Conservation (phyloP, 2,797 vertebrate species). For the Dryobates pubescens region DNA sequence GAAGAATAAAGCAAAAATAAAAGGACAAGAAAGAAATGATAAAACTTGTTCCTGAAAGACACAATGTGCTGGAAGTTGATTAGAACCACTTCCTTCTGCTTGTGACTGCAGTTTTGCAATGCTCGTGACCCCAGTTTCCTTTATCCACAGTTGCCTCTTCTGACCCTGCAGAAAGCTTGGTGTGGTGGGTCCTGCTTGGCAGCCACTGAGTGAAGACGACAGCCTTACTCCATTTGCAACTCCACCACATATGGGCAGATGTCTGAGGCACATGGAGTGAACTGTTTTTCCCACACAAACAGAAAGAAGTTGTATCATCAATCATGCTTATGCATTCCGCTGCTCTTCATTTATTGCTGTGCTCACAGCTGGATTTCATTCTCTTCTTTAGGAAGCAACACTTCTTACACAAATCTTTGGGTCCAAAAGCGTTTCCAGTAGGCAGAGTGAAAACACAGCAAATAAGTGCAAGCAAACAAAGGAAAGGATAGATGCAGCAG, state of each 20-base stretch:
- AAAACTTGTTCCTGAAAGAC: background rate
- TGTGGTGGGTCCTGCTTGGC: too few species aligned
- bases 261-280: conserved; percentile 32
- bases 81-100: background rate
- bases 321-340: conserved; percentile 20
- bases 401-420: background rate
- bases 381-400: background rate
- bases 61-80: background rate
- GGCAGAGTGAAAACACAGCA: conserved; percentile 41
- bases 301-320: conserved; percentile 47
- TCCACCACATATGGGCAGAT: background rate
- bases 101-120: conserved; percentile 31
- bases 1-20: too few species aligned
- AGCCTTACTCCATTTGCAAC: conserved; percentile 2
- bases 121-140: conserved; percentile 16
- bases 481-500: background rate
- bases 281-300: conserved; percentile 28
- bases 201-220: background rate
- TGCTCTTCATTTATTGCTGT: conserved; percentile 42
- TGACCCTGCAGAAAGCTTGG: background rate
- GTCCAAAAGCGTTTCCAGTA: conserved; percentile 17
- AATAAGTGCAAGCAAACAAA: conserved; percentile 21
- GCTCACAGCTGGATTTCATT: conserved; percentile 43
- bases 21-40: too few species aligned
- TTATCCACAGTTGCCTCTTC: conserved; percentile 46